These are phyloP conservation scores for Isaurus tuberculatus DNA, from an alignment of 92 coral and sea anemone species.

Conservation along the genomic window DNA sequence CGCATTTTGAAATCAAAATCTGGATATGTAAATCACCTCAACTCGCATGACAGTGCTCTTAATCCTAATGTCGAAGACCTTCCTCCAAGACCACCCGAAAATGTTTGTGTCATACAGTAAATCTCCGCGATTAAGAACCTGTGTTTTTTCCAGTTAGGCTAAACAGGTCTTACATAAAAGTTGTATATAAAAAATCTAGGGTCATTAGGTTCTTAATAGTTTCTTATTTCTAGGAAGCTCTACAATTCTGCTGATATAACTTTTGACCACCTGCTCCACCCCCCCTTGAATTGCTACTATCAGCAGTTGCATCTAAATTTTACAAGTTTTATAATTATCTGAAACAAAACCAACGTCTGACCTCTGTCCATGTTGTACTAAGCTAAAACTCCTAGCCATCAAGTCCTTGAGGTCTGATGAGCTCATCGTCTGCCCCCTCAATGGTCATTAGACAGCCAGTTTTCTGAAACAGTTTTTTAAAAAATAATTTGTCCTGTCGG, in stretches of 20 bases:
- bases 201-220: no score
- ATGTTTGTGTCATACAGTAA: no score
- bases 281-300: constrained; percentile 1
- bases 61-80: background rate
- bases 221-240: no score
- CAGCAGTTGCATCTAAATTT: constrained; percentile 12
- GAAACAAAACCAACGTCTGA: constrained; percentile 17
- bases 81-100: background rate
- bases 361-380: constrained; percentile 1
- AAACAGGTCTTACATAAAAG: no score
- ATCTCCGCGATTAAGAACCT: no score
- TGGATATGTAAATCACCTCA: background rate
- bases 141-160: no score
- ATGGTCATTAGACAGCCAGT: constrained; percentile 7
- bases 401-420: constrained; percentile 12
- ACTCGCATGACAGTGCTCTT: background rate
- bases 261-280: no score
- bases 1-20: constrained; percentile 11
- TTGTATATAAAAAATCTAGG: no score
- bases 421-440: constrained; percentile 13
- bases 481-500: constrained; percentile 36
- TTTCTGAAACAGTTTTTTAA: constrained; percentile 32
- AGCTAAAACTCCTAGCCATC: constrained; percentile 21
- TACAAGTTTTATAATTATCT: constrained; percentile 11
- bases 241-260: no score